Base-by-base conservation (phyloP, 2,113 vertebrate genomes). In the Onychostoma macrolepis region DNA sequence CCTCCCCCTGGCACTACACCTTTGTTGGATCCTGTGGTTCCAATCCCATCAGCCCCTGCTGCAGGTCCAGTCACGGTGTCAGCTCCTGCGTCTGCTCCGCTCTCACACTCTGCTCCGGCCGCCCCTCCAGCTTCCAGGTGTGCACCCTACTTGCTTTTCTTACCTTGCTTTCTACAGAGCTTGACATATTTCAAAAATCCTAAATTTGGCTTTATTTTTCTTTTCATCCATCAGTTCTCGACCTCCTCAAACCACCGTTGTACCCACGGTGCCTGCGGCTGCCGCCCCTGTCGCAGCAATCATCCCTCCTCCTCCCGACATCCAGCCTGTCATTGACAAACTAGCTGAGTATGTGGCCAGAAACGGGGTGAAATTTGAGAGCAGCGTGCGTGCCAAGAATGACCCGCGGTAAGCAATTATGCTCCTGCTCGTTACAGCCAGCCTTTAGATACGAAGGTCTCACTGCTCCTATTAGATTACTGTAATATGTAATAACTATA, bases 311-410 rank as follows among this genome's bases (percentile, higher is more conserved):
- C 97, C 98, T 2, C 97, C 98, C 0, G 98, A 99, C 93, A 96
- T 97, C 87, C 98, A 99, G 50, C 98, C 98, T 4, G 98, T 99
- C 91, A 99, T 99, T 72, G 98, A 99, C 95, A 99, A 99, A 90
- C 93, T 99, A 84, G 98, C 98, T 0, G 97, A 98, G 72, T 99
- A 99, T 0, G 98, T 99, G 56, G 97, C 97, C 19, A 94, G 98
- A 84, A 99, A 99, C 2, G 98, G 98, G 24, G 90, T 97, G 38
- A 99, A 98, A 92, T 99, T 99, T 85, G 98, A 99, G 95, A 95
- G 96, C 80, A 98, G 98, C 2, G 98, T 99, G 53, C 96, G 96
- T 86, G 97, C 97, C 92, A 99, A 99, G 94, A 99, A 98, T 8
- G 98, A 99, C 90, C 95, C 96, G 4, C 95, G 98, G 98, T 99